Evolutionary conservation across 1,140 invertebrate genomes (phyloP).

Genomic region (Papilio polyxenes): DNA sequence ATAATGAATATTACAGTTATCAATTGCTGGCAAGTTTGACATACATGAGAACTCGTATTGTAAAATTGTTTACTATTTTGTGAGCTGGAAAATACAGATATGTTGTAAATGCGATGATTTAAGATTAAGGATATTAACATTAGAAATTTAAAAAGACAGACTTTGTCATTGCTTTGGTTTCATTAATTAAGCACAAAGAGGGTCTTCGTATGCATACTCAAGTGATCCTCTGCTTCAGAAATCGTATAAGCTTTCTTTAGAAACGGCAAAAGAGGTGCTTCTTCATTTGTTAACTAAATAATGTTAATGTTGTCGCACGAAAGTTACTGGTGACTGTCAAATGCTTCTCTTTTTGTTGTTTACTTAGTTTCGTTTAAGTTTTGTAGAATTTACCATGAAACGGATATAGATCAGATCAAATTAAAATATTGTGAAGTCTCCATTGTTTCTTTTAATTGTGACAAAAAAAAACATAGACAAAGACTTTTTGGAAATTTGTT

Average conservation of each 20-base stretch:
- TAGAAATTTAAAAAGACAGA: background rate
- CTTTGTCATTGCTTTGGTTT: background rate
- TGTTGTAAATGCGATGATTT: background rate
- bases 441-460: no score
- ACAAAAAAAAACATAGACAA: no score
- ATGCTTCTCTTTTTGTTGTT: background rate
- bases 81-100: background rate
- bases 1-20: background rate
- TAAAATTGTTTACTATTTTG: no score
- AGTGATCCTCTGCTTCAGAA: background rate
- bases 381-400: background rate
- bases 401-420: background rate
- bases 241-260: constrained; percentile 24
- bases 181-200: constrained; percentile 18
- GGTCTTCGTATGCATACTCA: constrained; percentile 4
- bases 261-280: constrained; percentile 25
- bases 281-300: constrained; percentile 31
- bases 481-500: no score
- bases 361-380: background rate
- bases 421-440: background rate
- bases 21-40: background rate
- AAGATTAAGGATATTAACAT: background rate
- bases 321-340: constrained; percentile 10
- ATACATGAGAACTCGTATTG: background rate
- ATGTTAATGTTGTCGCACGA: constrained; percentile 16